Percentiles rank a stretch among this genome's conserved stretches.
Evolutionary conservation across 2,797 vertebrate species (phyloP).

Genomic region (Argentina silus): DNA sequence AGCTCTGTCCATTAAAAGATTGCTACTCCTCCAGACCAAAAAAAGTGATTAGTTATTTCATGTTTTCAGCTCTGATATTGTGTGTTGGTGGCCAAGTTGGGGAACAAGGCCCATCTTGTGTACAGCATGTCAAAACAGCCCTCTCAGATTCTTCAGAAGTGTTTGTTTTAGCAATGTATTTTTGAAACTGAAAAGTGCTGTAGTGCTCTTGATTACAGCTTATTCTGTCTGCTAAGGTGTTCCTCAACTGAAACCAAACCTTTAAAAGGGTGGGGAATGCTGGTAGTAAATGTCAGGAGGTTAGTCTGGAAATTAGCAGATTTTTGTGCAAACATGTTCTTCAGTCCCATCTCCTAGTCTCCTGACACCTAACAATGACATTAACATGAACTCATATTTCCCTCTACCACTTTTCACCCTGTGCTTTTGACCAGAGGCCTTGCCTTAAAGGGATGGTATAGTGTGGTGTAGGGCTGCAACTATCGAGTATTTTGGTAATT

Average conservation of each 20-base stretch:
- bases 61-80: not conserved
- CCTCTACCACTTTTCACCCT: not conserved
- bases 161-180: not conserved
- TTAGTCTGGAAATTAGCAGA: not conserved
- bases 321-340: not conserved
- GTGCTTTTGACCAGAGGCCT: too few relatives aligned
- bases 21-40: too few relatives aligned
- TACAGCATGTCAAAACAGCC: slow-evolving; percentile 2
- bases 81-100: not conserved
- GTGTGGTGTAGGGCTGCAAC: too few relatives aligned
- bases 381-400: not conserved
- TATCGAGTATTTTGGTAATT: too few relatives aligned
- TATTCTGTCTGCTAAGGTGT: not conserved
- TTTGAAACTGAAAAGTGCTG: not conserved
- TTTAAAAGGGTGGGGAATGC: not conserved
- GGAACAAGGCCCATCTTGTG: not conserved
- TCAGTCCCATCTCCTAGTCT: not conserved
- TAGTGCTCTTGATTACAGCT: too few relatives aligned
- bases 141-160: not conserved
- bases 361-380: not conserved
- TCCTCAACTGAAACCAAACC: not conserved
- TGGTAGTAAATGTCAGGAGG: not conserved
- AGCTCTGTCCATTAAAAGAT: slow-evolving; percentile 21
- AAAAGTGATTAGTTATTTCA: not conserved
- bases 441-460: too few relatives aligned